Percentiles rank a stretch among this genome's conserved stretches.
phyloP scores from a whole-genome alignment of 2,888 invertebrate genomes.

The Cheilosia soror region DNA sequence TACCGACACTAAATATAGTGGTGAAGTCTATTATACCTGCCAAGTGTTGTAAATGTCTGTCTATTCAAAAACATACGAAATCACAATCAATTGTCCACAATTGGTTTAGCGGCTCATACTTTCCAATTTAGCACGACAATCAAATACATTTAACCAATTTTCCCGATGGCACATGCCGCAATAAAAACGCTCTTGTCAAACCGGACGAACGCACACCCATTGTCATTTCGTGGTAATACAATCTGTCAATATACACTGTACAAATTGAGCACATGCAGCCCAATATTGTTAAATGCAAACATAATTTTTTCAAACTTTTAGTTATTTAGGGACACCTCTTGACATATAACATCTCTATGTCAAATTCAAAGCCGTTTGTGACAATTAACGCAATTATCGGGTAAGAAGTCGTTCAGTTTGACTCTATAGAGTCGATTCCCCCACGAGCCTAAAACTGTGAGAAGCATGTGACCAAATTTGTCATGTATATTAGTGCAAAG shows the following conservation, averaged over 20 bases:
- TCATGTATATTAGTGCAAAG: neutral
- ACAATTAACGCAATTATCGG: slow-evolving; percentile 37
- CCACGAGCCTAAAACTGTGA: slow-evolving; percentile 5
- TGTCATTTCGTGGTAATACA: neutral
- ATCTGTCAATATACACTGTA: neutral
- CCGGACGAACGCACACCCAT: neutral
- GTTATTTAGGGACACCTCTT: neutral
- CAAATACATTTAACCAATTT: slow-evolving; percentile 3
- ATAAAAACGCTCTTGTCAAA: neutral
- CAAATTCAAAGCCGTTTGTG: neutral
- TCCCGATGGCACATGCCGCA: slow-evolving; percentile 18
- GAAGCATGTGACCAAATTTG: slow-evolving; percentile 42
- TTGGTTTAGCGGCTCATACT: slow-evolving; percentile 4
- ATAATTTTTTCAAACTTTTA: neutral
- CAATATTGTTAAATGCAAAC: neutral
- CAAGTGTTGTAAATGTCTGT: slow-evolving; percentile 11
- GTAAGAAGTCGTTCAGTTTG: slow-evolving; percentile 21
- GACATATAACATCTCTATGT: neutral
- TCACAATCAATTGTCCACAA: slow-evolving; percentile 15
- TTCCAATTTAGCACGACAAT: slow-evolving; percentile 1
- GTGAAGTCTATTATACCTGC: neutral
- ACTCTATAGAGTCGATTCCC: neutral
- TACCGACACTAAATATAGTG: slow-evolving; percentile 8
- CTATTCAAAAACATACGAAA: neutral
- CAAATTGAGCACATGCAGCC: neutral